Conservation (phyloP, 2,797 vertebrate species). For the Lateolabrax maculatus region DNA sequence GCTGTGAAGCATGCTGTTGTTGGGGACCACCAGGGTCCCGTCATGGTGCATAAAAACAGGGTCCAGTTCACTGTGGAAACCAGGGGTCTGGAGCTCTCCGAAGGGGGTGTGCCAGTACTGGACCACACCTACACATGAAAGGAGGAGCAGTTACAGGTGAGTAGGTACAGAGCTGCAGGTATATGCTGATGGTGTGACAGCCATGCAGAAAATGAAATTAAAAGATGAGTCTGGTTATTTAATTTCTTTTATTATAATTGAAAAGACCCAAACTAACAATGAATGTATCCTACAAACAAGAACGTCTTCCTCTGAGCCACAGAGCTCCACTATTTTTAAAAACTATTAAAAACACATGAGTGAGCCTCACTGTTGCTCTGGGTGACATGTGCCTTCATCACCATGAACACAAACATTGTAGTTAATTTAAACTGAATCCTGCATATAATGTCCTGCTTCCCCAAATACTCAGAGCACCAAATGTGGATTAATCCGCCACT, state of each 20-base stretch:
- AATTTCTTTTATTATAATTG: too few relatives aligned
- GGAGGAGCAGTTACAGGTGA: slow-evolving; percentile 1
- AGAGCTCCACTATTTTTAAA: too few relatives aligned
- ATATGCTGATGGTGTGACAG: not conserved
- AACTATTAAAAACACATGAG: too few relatives aligned
- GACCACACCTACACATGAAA: slow-evolving; percentile 62
- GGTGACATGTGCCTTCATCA: too few relatives aligned
- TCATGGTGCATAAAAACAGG: slow-evolving; percentile 63
- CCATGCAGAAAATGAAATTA: not conserved
- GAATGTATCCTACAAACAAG: not conserved
- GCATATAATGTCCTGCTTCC: too few relatives aligned
- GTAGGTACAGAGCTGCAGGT: not conserved
- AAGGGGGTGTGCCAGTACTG: slow-evolving; percentile 85
- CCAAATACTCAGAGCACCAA: too few relatives aligned
- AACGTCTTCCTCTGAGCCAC: too few relatives aligned
- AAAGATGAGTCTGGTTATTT: too few relatives aligned
- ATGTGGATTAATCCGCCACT: not conserved
- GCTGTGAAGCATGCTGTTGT: slow-evolving; percentile 63
- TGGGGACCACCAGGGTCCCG: slow-evolving; percentile 73
- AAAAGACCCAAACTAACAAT: not conserved
- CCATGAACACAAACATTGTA: not conserved
- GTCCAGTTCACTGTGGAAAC: slow-evolving; percentile 28
- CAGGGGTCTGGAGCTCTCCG: slow-evolving; percentile 63
- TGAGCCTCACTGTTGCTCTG: too few relatives aligned
- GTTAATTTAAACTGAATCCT: not conserved